These are phyloP conservation scores for Ophioderma brevispina DNA, from an alignment of 35 echinoderm and acorn worm species.

Conservation along the genomic window DNA sequence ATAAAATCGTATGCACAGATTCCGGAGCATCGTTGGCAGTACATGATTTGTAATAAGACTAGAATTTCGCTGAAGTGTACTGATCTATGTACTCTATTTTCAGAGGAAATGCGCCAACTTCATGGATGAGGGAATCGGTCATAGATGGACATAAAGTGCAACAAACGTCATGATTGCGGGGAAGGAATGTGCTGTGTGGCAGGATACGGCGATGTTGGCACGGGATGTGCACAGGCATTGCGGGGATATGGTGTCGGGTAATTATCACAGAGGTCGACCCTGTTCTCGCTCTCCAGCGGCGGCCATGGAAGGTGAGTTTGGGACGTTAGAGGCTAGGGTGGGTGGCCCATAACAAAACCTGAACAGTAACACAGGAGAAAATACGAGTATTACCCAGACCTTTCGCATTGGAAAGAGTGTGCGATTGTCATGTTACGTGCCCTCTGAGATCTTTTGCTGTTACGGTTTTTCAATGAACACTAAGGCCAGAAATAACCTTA, in stretches of 20 bases:
- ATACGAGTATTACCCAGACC: no score
- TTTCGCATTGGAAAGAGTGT: no score
- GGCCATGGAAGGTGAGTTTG: constrained; percentile 89
- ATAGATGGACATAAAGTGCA: constrained; percentile 94
- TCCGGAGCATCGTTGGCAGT: no score
- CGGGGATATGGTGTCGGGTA: constrained; percentile 86
- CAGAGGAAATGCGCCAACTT: constrained; percentile 99
- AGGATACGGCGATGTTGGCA: constrained; percentile 97
- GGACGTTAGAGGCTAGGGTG: no score
- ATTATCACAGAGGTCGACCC: constrained; percentile 98
- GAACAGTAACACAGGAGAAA: no score
- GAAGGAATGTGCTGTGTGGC: constrained; percentile 82
- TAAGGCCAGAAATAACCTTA: no score
- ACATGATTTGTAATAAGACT: background rate
- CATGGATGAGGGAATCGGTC: constrained; percentile 94
- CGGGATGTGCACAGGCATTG: constrained; percentile 94
- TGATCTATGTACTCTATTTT: background rate
- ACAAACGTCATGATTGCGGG: constrained; percentile 98
- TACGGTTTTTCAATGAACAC: no score
- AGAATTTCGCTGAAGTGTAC: no score
- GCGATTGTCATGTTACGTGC: no score
- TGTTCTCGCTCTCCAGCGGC: constrained; percentile 92
- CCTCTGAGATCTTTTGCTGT: no score
- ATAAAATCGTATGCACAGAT: no score
- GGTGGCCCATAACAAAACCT: no score